Conservation (phyloP, 2,113 vertebrate species). For the Pomatostomus ruficeps region DNA sequence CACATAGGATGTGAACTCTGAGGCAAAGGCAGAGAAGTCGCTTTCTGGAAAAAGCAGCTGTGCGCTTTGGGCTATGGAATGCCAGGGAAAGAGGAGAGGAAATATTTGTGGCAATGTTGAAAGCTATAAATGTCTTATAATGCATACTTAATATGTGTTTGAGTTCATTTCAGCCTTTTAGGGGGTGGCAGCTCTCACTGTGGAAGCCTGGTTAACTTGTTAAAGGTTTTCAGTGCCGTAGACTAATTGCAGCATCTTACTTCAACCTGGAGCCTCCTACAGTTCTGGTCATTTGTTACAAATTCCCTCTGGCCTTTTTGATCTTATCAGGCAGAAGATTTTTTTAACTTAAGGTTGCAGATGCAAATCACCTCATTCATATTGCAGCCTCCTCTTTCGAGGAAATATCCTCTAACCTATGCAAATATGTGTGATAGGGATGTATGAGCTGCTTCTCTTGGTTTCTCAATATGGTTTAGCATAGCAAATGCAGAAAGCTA, state of each 20-base stretch:
- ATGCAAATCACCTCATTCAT: slow-evolving; percentile 27
- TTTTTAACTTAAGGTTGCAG: neutral
- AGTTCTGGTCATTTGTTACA: neutral
- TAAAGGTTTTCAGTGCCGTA: neutral
- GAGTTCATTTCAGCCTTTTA: slow-evolving; percentile 39
- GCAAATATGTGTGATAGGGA: neutral
- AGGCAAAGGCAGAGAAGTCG: neutral
- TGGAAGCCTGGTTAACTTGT: neutral
- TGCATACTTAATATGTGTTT: slow-evolving; percentile 50
- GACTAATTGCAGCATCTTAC: neutral
- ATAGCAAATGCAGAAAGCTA: slow-evolving; percentile 3
- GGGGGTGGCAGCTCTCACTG: neutral
- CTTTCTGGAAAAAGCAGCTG: slow-evolving; percentile 42
- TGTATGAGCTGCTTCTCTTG: neutral
- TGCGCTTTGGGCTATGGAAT: neutral
- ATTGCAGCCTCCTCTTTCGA: slow-evolving; percentile 6
- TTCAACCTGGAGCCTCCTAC: neutral
- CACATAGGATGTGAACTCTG: neutral
- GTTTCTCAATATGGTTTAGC: neutral
- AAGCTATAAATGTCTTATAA: slow-evolving; percentile 59
- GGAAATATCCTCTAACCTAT: neutral
- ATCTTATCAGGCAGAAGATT: neutral
- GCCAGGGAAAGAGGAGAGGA: slow-evolving; percentile 27
- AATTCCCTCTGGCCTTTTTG: neutral
- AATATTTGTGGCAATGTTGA: slow-evolving; percentile 53